A percentile compares a stretch with the other conserved stretches of the same genome.
These are phyloP conservation scores for Diarsia brunnea DNA, from an alignment of 2,888 invertebrate genomes.

Conservation along the genomic window DNA sequence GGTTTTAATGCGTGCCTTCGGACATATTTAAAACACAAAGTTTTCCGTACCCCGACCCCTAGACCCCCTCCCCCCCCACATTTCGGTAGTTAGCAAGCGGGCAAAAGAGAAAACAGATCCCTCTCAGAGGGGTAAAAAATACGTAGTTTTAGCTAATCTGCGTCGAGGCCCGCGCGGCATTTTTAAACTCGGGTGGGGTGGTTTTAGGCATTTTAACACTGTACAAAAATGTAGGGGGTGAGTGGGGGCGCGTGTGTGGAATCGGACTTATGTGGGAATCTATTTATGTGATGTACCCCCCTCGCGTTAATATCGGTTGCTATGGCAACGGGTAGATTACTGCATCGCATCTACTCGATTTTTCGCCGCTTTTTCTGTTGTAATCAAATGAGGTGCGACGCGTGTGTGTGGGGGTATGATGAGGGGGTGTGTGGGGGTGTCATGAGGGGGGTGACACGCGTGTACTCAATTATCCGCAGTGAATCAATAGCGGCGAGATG, in stretches of 20 bases:
- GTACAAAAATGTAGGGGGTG: constrained; percentile 87
- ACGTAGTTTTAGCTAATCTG: constrained; percentile 93
- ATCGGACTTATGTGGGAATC: constrained; percentile 89
- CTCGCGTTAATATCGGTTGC: constrained; percentile 88
- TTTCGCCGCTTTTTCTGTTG: constrained; percentile 91
- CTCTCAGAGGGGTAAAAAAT: constrained; percentile 90
- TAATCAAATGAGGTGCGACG: constrained; percentile 90
- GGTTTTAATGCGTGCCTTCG: constrained; percentile 89
- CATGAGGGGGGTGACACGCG: constrained; percentile 84
- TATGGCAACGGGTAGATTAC: constrained; percentile 88
- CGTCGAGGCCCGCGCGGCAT: constrained; percentile 82
- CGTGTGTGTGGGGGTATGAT: constrained; percentile 76
- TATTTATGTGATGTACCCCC: constrained; percentile 87
- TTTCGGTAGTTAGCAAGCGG: constrained; percentile 88
- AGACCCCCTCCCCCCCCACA: constrained; percentile 79
- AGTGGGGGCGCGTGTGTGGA: constrained; percentile 84
- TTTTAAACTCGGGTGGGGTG: constrained; percentile 84
- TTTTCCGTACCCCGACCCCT: constrained; percentile 81
- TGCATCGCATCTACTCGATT: constrained; percentile 89
- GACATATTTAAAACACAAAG: constrained; percentile 90
- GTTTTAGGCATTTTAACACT: constrained; percentile 90
- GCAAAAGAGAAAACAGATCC: constrained; percentile 70
- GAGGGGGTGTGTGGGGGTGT: constrained; percentile 61
- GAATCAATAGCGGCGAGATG: constrained; percentile 90
- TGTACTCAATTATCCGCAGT: constrained; percentile 91